Conservation (phyloP, 2,797 vertebrate species). For the Protonibea diacanthus region DNA sequence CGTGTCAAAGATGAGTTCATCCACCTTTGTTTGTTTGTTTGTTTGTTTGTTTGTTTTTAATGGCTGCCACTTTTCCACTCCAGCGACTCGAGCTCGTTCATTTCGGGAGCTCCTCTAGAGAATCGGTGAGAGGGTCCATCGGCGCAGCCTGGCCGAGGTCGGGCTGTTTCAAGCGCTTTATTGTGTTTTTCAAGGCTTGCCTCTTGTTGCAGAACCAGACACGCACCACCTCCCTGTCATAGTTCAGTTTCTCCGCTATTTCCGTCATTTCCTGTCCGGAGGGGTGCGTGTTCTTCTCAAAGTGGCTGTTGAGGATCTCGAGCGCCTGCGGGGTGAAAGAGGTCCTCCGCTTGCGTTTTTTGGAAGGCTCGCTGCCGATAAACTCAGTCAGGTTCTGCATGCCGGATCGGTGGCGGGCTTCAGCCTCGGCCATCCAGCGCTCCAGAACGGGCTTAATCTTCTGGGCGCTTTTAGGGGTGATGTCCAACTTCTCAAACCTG, state of each 20-base stretch:
- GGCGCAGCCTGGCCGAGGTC: constrained; percentile 89
- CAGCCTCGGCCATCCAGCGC: constrained; percentile 99
- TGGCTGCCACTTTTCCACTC: constrained; percentile 63
- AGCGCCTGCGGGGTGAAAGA: constrained; percentile 99
- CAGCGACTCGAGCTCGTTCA: constrained; percentile 48
- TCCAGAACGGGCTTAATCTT: constrained; percentile 99
- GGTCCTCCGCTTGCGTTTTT: constrained; percentile 99
- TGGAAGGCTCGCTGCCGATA: constrained; percentile 99
- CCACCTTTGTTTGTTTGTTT: constrained; percentile 65
- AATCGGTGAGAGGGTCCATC: constrained; percentile 95
- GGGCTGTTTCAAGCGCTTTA: constrained; percentile 98
- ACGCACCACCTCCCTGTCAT: constrained; percentile 99
- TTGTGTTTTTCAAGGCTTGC: constrained; percentile 99
- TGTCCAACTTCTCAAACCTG: constrained; percentile 99
- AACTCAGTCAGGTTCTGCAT: constrained; percentile 99
- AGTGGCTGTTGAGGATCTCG: constrained; percentile 99
- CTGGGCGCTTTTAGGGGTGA: constrained; percentile 99
- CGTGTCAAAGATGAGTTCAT: constrained; percentile 83
- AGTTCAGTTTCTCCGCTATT: constrained; percentile 99
- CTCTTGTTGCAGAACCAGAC: constrained; percentile 99
- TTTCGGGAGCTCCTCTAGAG: constrained; percentile 95
- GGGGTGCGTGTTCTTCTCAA: constrained; percentile 99
- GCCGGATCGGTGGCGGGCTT: constrained; percentile 99
- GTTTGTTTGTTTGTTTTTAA: constrained; percentile 45
- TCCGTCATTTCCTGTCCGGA: constrained; percentile 99